Evolutionary conservation across 2,888 invertebrate genomes (phyloP), one percentile per base, ranked within the genome.

Genomic region (Ochropleura plecta): DNA sequence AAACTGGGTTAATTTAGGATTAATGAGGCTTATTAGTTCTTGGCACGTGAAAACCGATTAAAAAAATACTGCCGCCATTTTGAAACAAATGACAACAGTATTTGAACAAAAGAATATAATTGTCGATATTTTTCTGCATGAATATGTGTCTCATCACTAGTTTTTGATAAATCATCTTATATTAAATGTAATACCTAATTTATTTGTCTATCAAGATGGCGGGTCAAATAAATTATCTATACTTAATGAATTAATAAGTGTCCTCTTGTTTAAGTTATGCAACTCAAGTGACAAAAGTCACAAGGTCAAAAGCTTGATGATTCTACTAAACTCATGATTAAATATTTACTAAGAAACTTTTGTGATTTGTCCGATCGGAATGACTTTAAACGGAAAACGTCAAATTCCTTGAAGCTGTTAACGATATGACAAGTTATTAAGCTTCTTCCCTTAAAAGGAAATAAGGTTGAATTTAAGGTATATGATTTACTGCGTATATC

Each of bases 1-100:
- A 69, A 80, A 76, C 72, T 77, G 76, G 76, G 76, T 68, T 66
- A 81, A 9, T 65, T 57, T 69, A 69, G 70, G 62, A 83, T 73
- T 79, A 68, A 53, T 10, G n/a, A 66, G 44, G 40, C 59, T 3
- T 51, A 67, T 62, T 62, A 14, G 9, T 63, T 48, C 71, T n/a
- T 60, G 48, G n/a, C 49, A 30, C 8, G 20, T 44, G 1, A 51
- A 59, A 72, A 78, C 67, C 53, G 63, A 72, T 55, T 5, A 62
- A 40, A 40, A 40, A 65, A 16, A 46, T 14, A 59, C 3, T 12
- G 30, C 12, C 16, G 6, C n/a, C 10, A 7, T 44, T 62, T 62
- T 48, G 7, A 76, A 66, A 67, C 40, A 42, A 75, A 60, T 40
- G 20, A 40, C 12, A 30, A 44, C 5, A 51, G 6, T n/a, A n/a